Percentiles rank a stretch among this genome's conserved stretches.
These are phyloP conservation scores for Triplophysa rosa DNA, from an alignment of 2,113 vertebrate genomes.

Conservation along the genomic window DNA sequence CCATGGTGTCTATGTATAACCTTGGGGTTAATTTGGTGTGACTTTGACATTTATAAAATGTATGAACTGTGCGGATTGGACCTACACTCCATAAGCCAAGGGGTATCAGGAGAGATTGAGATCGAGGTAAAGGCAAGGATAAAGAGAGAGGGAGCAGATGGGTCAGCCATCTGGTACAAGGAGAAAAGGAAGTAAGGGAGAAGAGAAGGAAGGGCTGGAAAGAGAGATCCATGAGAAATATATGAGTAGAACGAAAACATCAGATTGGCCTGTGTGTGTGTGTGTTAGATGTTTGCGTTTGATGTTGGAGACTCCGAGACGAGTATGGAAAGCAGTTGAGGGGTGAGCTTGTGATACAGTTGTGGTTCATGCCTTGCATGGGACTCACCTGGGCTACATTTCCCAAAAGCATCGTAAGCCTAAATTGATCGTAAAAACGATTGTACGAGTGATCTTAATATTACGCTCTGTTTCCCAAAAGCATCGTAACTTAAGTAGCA, in stretches of 20 bases:
- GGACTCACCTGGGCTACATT: too few relatives aligned
- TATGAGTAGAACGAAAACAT: conserved; percentile 28
- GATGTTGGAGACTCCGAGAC: conserved; percentile 58
- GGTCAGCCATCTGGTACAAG: conserved; percentile 80
- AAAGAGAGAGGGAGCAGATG: conserved; percentile 74
- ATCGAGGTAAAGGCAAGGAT: conserved; percentile 56
- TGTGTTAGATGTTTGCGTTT: not conserved
- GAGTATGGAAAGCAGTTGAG: conserved; percentile 29
- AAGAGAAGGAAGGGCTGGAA: conserved; percentile 61
- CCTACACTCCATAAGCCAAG: conserved; percentile 62
- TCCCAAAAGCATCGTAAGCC: too few relatives aligned
- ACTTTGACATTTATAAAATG: conserved; percentile 48
- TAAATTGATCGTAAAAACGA: too few relatives aligned
- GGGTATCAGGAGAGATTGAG: conserved; percentile 56
- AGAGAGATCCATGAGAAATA: conserved; percentile 41
- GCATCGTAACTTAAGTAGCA: too few relatives aligned
- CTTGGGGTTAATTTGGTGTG: conserved; percentile 21
- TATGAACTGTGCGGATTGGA: conserved; percentile 63
- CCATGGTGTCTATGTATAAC: not conserved
- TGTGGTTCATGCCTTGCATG: too few relatives aligned
- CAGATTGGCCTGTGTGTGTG: conserved; percentile 1
- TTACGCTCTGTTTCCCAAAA: too few relatives aligned
- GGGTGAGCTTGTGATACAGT: not conserved
- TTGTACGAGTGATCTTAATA: too few relatives aligned
- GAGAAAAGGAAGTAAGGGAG: conserved; percentile 69